phyloP scores from a whole-genome alignment of 2,888 invertebrate genomes.

The Athetis lepigone region DNA sequence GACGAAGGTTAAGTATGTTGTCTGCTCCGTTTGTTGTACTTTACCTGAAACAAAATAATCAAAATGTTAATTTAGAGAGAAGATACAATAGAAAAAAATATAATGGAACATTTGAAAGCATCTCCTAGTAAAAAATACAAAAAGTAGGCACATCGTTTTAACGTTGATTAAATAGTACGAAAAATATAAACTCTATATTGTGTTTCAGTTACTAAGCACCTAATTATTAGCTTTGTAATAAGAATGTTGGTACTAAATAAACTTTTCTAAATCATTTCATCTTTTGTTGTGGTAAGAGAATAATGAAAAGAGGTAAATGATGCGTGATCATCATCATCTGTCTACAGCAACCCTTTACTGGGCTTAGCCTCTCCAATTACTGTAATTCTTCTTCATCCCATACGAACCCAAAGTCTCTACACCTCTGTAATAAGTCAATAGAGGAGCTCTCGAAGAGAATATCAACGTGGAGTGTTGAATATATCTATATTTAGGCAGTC shows the following conservation, averaged over 20 bases:
- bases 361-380: too few species aligned
- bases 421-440: too few species aligned
- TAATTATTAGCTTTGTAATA: neutral
- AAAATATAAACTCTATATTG: neutral
- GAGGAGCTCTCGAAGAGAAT: too few species aligned
- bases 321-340: too few species aligned
- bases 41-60: conserved; percentile 63
- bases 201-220: neutral
- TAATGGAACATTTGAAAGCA: neutral
- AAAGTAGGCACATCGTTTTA: neutral
- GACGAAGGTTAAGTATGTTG: conserved; percentile 57
- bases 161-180: neutral
- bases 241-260: neutral
- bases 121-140: neutral
- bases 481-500: too few species aligned
- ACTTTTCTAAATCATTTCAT: too few species aligned
- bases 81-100: conserved; percentile 8
- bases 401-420: too few species aligned
- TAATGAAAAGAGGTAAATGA: too few species aligned
- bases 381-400: too few species aligned
- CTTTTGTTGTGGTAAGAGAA: too few species aligned
- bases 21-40: conserved; percentile 25
- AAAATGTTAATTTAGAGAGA: conserved; percentile 41
- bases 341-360: too few species aligned
- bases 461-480: too few species aligned